These are phyloP conservation scores for Heliangelus exortis DNA, from an alignment of 2,797 vertebrate species.

Conservation along the genomic window DNA sequence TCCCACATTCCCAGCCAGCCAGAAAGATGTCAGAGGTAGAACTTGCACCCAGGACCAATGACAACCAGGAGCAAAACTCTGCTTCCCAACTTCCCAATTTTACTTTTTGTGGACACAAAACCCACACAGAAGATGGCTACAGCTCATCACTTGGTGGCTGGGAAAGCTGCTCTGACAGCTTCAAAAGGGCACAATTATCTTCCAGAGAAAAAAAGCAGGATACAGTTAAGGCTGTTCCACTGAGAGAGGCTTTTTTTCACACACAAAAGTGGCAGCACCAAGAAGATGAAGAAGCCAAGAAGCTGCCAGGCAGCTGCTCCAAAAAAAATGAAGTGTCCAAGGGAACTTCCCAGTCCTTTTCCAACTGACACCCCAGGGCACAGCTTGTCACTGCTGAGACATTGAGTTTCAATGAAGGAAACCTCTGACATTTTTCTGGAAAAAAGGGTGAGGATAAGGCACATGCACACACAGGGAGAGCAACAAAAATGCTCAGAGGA, in stretches of 20 bases:
- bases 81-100: neutral
- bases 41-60: neutral
- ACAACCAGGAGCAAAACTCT: fast-evolving
- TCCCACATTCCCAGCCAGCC: neutral
- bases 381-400: neutral
- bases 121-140: neutral
- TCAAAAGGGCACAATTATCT: neutral
- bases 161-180: neutral
- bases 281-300: neutral
- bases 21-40: neutral
- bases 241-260: neutral
- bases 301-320: constrained; percentile 27
- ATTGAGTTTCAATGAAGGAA: neutral
- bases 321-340: neutral
- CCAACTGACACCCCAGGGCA: neutral
- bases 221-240: neutral
- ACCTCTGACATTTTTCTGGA: neutral
- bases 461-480: neutral
- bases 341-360: neutral
- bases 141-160: fast-evolving
- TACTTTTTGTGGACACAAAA: neutral
- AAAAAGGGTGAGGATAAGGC: neutral
- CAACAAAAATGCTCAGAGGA: neutral
- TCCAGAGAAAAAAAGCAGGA: neutral
- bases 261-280: neutral